phyloP scores from a whole-genome alignment of 37 sponge, comb jelly and placozoan species.

The Oopsacas minuta region DNA sequence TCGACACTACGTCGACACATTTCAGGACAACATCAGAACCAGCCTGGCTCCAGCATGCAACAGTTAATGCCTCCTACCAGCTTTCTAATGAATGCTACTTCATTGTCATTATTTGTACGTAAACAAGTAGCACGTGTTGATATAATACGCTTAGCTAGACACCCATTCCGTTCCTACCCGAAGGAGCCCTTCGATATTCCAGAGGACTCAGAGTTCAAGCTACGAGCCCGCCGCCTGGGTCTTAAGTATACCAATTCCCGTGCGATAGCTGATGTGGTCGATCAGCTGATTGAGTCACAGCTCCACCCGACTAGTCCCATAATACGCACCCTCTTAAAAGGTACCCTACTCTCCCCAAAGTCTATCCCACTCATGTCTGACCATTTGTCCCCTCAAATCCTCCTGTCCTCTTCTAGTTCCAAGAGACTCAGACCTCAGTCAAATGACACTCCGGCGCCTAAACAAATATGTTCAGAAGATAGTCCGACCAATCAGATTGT shows the following conservation, averaged over 20 bases:
- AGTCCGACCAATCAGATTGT: neutral
- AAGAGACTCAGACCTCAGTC: neutral
- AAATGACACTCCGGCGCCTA: neutral
- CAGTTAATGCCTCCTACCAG: neutral
- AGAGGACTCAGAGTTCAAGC: neutral
- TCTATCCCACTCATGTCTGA: neutral
- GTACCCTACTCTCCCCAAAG: neutral
- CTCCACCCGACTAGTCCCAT: neutral
- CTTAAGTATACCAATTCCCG: neutral
- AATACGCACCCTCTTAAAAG: neutral
- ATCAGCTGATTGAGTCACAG: neutral
- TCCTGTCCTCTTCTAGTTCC: neutral
- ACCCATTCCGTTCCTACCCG: neutral
- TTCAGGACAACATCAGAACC: slow-evolving; percentile 1
- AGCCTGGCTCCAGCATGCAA: neutral
- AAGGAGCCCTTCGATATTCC: neutral
- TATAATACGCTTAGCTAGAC: neutral
- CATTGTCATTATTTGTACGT: neutral
- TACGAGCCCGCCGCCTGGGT: neutral
- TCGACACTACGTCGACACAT: neutral
- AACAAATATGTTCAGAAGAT: neutral
- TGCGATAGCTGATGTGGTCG: neutral
- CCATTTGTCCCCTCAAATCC: neutral
- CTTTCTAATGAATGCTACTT: neutral
- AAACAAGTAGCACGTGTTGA: neutral